phyloP scores from a whole-genome alignment of 53 echinoderm and acorn worm species.

The Luidia sarsii region DNA sequence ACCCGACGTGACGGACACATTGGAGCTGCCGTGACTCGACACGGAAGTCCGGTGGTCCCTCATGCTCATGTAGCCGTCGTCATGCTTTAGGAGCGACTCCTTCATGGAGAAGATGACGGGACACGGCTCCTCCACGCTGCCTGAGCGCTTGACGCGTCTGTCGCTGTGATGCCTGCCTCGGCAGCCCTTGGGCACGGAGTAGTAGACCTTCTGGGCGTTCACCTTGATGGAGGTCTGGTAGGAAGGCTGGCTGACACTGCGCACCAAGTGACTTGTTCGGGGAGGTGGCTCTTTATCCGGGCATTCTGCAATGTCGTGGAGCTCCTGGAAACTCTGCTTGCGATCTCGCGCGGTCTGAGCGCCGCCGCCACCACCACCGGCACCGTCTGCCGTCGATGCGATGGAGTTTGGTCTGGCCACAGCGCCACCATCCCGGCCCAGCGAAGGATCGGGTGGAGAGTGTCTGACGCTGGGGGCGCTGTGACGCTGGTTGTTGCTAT shows the following conservation, averaged over 20 bases:
- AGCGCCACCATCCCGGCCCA: slow-evolving; percentile 34
- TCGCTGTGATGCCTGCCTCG: slow-evolving; percentile 62
- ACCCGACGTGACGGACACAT: slow-evolving; percentile 50
- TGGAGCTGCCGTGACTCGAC: slow-evolving; percentile 71
- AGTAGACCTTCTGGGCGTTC: slow-evolving; percentile 70
- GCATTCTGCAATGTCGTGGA: slow-evolving; percentile 48
- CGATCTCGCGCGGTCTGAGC: slow-evolving; percentile 26
- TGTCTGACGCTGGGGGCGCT: not conserved
- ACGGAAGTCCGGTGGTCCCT: slow-evolving; percentile 83
- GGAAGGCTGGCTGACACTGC: slow-evolving; percentile 82
- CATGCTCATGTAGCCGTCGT: slow-evolving; percentile 98
- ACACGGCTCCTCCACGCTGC: slow-evolving; percentile 75
- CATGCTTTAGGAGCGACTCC: slow-evolving; percentile 66
- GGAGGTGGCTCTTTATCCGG: slow-evolving; percentile 50
- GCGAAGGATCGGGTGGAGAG: slow-evolving; percentile 42
- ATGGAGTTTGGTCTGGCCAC: slow-evolving; percentile 16
- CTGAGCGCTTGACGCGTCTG: slow-evolving; percentile 70
- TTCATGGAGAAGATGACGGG: slow-evolving; percentile 58
- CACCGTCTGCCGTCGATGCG: not conserved
- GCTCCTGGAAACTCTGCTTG: slow-evolving; percentile 38
- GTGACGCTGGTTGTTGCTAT: slow-evolving; percentile 5
- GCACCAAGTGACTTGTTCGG: slow-evolving; percentile 51
- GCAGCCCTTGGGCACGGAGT: slow-evolving; percentile 81
- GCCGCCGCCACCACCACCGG: not conserved
- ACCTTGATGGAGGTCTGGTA: slow-evolving; percentile 54